phyloP scores from a whole-genome alignment of 2,888 invertebrate genomes.

The Parnassius mnemosyne region DNA sequence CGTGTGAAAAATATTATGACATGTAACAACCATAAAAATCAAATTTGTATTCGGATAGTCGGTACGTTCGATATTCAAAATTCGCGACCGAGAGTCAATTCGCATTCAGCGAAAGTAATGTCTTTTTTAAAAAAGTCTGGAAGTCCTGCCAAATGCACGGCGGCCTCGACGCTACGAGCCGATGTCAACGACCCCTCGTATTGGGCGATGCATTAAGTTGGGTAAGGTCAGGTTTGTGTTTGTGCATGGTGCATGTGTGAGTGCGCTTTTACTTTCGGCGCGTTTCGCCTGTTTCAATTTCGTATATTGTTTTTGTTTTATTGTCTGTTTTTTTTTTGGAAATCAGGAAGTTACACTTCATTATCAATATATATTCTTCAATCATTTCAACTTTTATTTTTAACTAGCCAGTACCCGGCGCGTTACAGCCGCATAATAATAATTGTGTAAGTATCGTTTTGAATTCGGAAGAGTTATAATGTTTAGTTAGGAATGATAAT shows the following conservation, averaged over 20 bases:
- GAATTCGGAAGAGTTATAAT: too few relatives aligned
- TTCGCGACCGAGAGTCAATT: constrained; percentile 34
- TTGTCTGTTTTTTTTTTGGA: too few relatives aligned
- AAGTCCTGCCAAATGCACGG: constrained; percentile 66
- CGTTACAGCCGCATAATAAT: too few relatives aligned
- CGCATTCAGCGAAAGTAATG: constrained; percentile 63
- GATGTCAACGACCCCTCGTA: constrained; percentile 65
- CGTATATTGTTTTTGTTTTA: constrained; percentile 15
- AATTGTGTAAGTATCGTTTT: too few relatives aligned
- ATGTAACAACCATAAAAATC: constrained; percentile 17
- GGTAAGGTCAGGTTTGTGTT: constrained; percentile 71
- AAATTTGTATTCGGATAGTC: constrained; percentile 26
- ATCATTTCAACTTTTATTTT: too few relatives aligned
- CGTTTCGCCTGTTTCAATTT: constrained; percentile 30
- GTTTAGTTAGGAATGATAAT: too few relatives aligned
- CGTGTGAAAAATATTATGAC: constrained; percentile 8
- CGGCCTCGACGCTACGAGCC: constrained; percentile 56
- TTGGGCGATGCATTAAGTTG: constrained; percentile 70
- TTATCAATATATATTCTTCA: too few relatives aligned
- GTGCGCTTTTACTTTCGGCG: constrained; percentile 71
- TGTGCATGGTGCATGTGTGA: constrained; percentile 42
- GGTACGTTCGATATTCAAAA: constrained; percentile 15
- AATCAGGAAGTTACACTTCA: too few relatives aligned
- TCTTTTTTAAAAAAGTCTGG: constrained; percentile 46
- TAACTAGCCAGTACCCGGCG: too few relatives aligned